phyloP scores from a whole-genome alignment of 2,113 vertebrate genomes.

The Epinephelus moara region DNA sequence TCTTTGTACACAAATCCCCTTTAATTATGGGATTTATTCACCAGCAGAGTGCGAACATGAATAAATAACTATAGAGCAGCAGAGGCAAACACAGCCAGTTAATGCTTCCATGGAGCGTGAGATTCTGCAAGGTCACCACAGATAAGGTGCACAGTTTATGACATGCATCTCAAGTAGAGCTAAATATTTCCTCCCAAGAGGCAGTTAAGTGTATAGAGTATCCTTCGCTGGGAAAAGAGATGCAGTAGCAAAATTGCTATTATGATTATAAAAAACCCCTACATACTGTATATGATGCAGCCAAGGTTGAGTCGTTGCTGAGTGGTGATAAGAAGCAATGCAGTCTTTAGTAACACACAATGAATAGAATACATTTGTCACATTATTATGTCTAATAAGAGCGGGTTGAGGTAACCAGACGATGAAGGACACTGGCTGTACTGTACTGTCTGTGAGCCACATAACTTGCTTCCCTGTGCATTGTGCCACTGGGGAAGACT shows the following conservation, averaged over 20 bases:
- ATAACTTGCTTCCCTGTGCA: slow-evolving; percentile 49
- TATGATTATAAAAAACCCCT: background rate
- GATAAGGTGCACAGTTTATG: slow-evolving; percentile 57
- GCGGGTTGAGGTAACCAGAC: slow-evolving; percentile 39
- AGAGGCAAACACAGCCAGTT: slow-evolving; percentile 62
- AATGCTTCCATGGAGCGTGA: slow-evolving; percentile 53
- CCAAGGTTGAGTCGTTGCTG: slow-evolving; percentile 13
- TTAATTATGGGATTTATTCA: slow-evolving; percentile 82
- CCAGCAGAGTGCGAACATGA: slow-evolving; percentile 69
- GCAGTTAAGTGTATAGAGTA: slow-evolving; percentile 18
- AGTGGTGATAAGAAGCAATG: background rate
- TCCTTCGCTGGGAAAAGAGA: slow-evolving; percentile 22
- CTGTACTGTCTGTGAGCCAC: slow-evolving; percentile 42
- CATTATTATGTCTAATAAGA: slow-evolving; percentile 36
- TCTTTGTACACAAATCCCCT: slow-evolving; percentile 81
- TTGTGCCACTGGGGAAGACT: slow-evolving; percentile 55
- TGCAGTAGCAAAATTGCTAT: background rate
- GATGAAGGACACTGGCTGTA: slow-evolving; percentile 49
- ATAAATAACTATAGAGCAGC: slow-evolving; percentile 71
- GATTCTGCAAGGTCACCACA: slow-evolving; percentile 74
- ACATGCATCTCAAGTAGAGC: slow-evolving; percentile 57
- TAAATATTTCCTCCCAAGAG: slow-evolving; percentile 52
- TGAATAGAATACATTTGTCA: slow-evolving; percentile 32
- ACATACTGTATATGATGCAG: background rate
- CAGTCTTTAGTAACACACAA: background rate